Conservation (phyloP, 2,113 vertebrate species). For the Carassius carassius region DNA sequence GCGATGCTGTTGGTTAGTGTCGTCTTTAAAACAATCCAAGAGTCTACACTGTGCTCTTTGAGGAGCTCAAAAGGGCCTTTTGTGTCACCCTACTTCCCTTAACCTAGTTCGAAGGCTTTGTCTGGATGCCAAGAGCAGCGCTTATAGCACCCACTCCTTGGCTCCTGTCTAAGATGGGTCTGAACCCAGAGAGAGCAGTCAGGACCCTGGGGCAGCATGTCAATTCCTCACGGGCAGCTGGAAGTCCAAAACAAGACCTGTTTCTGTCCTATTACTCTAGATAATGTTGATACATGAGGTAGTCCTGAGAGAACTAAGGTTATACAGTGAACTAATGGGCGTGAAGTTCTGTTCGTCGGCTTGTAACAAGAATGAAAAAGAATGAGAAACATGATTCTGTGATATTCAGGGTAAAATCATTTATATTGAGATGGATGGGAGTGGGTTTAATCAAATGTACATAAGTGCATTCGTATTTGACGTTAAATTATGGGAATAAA, state of each 20-base stretch:
- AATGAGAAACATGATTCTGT: slow-evolving; percentile 1
- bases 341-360: slow-evolving; percentile 38
- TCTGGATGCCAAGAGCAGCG: slow-evolving; percentile 58
- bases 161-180: slow-evolving; percentile 60
- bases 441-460: not conserved
- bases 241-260: slow-evolving; percentile 61
- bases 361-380: slow-evolving; percentile 28
- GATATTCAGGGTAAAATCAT: not conserved
- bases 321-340: slow-evolving; percentile 32
- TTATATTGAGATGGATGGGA: slow-evolving; percentile 11
- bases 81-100: slow-evolving; percentile 67
- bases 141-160: slow-evolving; percentile 57
- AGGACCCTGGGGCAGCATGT: slow-evolving; percentile 60
- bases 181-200: slow-evolving; percentile 61
- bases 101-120: slow-evolving; percentile 64
- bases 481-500: not conserved
- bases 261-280: slow-evolving; percentile 66
- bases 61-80: slow-evolving; percentile 71
- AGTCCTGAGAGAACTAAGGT: slow-evolving; percentile 42
- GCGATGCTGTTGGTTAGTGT: slow-evolving; percentile 65
- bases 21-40: slow-evolving; percentile 66
- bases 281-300: slow-evolving; percentile 58
- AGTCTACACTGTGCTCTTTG: slow-evolving; percentile 72
- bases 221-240: slow-evolving; percentile 60
- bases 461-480: not conserved